Base-by-base conservation (phyloP, 2,888 invertebrate genomes). In the Dinocampus coccinellae region DNA sequence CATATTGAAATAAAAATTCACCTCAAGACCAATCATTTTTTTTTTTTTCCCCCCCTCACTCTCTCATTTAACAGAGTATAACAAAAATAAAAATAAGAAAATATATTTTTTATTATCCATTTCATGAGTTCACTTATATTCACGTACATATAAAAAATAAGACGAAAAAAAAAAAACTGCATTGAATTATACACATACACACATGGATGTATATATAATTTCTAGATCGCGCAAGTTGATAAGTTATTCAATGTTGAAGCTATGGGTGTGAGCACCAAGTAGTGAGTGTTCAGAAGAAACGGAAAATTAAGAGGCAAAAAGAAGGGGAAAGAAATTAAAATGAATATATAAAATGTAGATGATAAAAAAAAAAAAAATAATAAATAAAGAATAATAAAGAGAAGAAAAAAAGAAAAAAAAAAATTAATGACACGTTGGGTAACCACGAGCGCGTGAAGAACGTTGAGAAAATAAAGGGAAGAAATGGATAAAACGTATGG, bases 391-490 rank as follows among this genome's bases (percentile, higher is more conserved):
- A 26, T 16, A 52, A 16, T 7, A 34, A 64, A 22, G 26, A 36
- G 29, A 47, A 61, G 33, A 42, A 34, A 7, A 36, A 22, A 16
- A 20, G 29, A 7, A 36, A 53, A 53, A 33, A 69, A 62, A 52
- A 65, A 64, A 64, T 70, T 70, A 70, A 70, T 70, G 70, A 70
- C 70, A 70, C 34, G 70, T 52, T 52, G 64, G 65, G 52, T 34
- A 70, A 65, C 64, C 70, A 58, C 64, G 70, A 70, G 70, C 70
- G 70, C 70, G 70, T 70, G 58, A 70, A 64, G 70, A 52, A 47
- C 65, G 52, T 47, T 33, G 52, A 58, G 63, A 69, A 69, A 69
- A 69, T 62, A 39, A 55, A 52, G 61, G 53, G 58, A 58, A 33
- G 33, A 58, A 61, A 69, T 52, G 24, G n/a, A 69, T 62, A 22